A percentile compares a stretch with the other conserved stretches of the same genome.
Evolutionary conservation across 2,113 vertebrate species (phyloP).

Genomic region (Ondatra zibethicus): DNA sequence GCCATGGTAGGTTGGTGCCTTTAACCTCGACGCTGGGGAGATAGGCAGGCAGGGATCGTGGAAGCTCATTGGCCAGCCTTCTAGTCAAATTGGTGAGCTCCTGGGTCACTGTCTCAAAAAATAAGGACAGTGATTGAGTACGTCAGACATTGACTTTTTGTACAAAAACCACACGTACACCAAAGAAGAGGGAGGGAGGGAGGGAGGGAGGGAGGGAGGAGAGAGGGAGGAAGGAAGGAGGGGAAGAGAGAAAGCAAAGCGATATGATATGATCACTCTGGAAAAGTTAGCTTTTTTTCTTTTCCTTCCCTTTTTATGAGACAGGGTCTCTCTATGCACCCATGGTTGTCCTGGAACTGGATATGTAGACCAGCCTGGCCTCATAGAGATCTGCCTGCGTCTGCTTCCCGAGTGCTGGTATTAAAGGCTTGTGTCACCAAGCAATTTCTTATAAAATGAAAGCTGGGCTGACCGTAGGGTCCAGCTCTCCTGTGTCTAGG

Average conservation of each 20-base stretch:
- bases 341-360: background rate
- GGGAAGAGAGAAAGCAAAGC: background rate
- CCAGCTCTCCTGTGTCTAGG: background rate
- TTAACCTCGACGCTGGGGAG: no score
- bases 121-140: background rate
- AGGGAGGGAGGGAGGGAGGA: background rate
- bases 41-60: no score
- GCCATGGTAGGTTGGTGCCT: no score
- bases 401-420: background rate
- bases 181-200: background rate
- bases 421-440: background rate
- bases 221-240: fast-evolving
- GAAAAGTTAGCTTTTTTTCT: background rate
- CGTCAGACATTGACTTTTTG: background rate
- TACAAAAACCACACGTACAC: background rate
- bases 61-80: background rate
- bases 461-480: background rate
- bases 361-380: background rate
- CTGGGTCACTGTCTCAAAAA: background rate
- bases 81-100: background rate
- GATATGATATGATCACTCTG: background rate
- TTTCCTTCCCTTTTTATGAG: background rate
- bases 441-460: background rate
- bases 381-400: background rate
- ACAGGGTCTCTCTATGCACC: background rate